Conservation (phyloP, 2,888 invertebrate genomes). For the Drosophila lutescens region DNA sequence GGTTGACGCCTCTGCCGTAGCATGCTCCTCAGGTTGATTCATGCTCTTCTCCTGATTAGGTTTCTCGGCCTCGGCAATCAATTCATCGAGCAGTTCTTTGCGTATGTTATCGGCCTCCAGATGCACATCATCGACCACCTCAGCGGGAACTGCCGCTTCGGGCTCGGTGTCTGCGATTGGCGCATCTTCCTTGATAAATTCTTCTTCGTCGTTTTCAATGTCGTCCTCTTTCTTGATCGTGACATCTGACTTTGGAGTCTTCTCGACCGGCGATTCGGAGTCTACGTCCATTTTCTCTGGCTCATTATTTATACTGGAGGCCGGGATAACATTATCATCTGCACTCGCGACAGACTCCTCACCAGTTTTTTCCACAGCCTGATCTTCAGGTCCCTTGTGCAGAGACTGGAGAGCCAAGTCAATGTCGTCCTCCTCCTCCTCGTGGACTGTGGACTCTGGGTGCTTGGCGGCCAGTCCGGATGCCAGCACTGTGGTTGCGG, state of each 20-base stretch:
- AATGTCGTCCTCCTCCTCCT: constrained; percentile 74
- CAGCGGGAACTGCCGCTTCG: constrained; percentile 8
- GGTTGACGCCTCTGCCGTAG: constrained; percentile 1
- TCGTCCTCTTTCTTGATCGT: constrained; percentile 46
- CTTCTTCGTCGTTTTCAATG: constrained; percentile 44
- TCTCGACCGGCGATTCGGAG: constrained; percentile 6
- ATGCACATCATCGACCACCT: constrained; percentile 46
- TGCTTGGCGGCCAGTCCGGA: constrained; percentile 23
- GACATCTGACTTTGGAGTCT: neutral
- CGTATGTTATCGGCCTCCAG: constrained; percentile 65
- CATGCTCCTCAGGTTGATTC: constrained; percentile 1
- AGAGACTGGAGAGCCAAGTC: constrained; percentile 76
- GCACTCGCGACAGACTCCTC: constrained; percentile 2
- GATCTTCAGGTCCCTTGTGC: constrained; percentile 66
- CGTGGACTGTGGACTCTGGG: constrained; percentile 26
- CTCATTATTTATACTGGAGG: constrained; percentile 37
- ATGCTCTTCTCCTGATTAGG: constrained; percentile 7
- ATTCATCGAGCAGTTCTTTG: constrained; percentile 63
- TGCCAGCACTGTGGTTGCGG: constrained; percentile 49
- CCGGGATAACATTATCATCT: constrained; percentile 6
- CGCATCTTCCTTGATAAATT: constrained; percentile 54
- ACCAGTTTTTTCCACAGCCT: constrained; percentile 5
- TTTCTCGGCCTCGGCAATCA: constrained; percentile 60
- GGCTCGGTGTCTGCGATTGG: constrained; percentile 16
- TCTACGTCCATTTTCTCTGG: constrained; percentile 31